Conservation (phyloP, 2,888 invertebrate genomes). For the Dioctria linearis region DNA sequence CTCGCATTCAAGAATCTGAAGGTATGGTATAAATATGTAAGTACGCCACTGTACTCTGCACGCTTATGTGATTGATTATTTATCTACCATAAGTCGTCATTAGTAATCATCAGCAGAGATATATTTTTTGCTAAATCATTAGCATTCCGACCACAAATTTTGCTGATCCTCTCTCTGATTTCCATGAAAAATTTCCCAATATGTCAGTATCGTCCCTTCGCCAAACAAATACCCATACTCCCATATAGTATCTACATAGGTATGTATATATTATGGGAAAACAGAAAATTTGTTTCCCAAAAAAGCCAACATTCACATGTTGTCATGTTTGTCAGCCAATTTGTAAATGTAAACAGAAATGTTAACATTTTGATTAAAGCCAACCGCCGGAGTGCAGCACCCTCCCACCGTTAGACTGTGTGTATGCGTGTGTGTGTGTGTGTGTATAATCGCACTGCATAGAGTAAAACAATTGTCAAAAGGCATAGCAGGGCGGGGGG, state of each 20-base stretch:
- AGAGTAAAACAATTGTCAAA: constrained; percentile 16
- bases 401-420: background rate
- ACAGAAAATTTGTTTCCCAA: constrained; percentile 37
- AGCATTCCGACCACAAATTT: constrained; percentile 18
- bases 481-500: no score
- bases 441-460: constrained; percentile 20
- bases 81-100: constrained; percentile 16
- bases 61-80: constrained; percentile 15
- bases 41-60: no score
- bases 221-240: background rate
- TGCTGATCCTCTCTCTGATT: constrained; percentile 13
- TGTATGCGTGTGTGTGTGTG: background rate
- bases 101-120: constrained; percentile 31
- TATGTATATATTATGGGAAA: background rate
- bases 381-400: constrained; percentile 57
- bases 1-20: no score
- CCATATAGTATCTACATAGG: no score
- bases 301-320: constrained; percentile 43
- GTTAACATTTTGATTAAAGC: constrained; percentile 64
- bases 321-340: constrained; percentile 63
- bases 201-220: constrained; percentile 24
- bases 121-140: constrained; percentile 28
- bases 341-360: constrained; percentile 63
- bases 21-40: no score
- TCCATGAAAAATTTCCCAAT: constrained; percentile 12